Percentiles rank a stretch among this genome's conserved stretches.
Conservation (phyloP, 2,888 invertebrate species). For the Brenthis ino region DNA sequence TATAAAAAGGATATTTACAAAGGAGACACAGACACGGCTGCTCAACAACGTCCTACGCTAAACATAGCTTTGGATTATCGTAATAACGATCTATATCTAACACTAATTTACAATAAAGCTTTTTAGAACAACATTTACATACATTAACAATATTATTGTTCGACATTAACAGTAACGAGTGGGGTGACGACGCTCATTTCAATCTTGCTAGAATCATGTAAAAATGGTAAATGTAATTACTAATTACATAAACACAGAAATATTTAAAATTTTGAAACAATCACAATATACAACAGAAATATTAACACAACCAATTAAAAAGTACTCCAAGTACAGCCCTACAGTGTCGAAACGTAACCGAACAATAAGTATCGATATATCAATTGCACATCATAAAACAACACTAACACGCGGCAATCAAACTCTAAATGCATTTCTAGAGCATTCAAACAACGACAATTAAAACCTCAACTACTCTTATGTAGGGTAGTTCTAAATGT, state of each 20-base stretch:
- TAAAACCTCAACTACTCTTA: slow-evolving; percentile 14
- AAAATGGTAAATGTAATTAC: slow-evolving; percentile 2
- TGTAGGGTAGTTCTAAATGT: not conserved
- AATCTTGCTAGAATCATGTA: slow-evolving; percentile 5
- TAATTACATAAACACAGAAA: slow-evolving; percentile 1
- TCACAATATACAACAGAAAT: slow-evolving; percentile 9
- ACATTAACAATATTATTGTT: slow-evolving; percentile 66
- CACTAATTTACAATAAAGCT: slow-evolving; percentile 80
- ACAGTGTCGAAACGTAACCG: not conserved
- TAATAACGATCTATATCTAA: slow-evolving; percentile 70
- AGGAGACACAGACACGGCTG: slow-evolving; percentile 59
- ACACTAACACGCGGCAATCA: slow-evolving; percentile 22
- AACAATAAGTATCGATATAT: slow-evolving; percentile 15
- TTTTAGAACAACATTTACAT: slow-evolving; percentile 79
- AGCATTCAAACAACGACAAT: slow-evolving; percentile 24
- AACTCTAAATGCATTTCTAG: slow-evolving; percentile 31
- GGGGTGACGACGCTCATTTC: slow-evolving; percentile 48
- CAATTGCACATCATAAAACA: slow-evolving; percentile 18
- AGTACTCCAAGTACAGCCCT: not conserved
- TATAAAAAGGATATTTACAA: slow-evolving; percentile 60
- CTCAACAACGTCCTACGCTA: slow-evolving; percentile 66
- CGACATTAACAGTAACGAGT: slow-evolving; percentile 57
- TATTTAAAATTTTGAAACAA: slow-evolving; percentile 16
- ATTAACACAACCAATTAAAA: slow-evolving; percentile 22
- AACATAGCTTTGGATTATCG: slow-evolving; percentile 74